A percentile compares a stretch with the other conserved stretches of the same genome.
These are phyloP conservation scores for Daktulosphaira vitifoliae DNA, from an alignment of 1,140 invertebrate genomes.

Conservation along the genomic window DNA sequence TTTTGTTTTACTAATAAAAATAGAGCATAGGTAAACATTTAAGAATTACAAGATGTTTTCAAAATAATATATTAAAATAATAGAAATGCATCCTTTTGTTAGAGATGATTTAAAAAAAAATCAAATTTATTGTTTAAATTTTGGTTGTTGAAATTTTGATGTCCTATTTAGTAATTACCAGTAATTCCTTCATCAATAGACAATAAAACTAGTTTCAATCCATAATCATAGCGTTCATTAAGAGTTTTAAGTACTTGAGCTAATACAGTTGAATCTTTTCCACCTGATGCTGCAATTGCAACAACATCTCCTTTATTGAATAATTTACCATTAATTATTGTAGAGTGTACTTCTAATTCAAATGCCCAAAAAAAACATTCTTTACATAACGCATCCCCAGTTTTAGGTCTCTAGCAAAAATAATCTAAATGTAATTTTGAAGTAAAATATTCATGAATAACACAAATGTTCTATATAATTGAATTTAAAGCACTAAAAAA, in stretches of 20 bases:
- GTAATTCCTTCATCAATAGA: slow-evolving; percentile 99
- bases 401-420: slow-evolving; percentile 68
- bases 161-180: slow-evolving; percentile 50
- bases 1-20: no score
- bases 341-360: slow-evolving; percentile 94
- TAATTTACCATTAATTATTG: slow-evolving; percentile 74
- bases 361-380: slow-evolving; percentile 92
- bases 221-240: slow-evolving; percentile 87
- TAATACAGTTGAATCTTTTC: slow-evolving; percentile 98
- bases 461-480: no score
- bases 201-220: slow-evolving; percentile 79
- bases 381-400: slow-evolving; percentile 85
- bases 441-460: no score
- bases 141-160: no score
- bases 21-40: no score
- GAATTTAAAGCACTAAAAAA: no score
- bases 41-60: no score
- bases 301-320: slow-evolving; percentile 82
- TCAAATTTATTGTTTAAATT: no score
- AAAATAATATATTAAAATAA: no score
- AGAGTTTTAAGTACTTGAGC: slow-evolving; percentile 84
- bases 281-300: slow-evolving; percentile 93
- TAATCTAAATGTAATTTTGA: no score
- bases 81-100: no score
- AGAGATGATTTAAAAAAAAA: no score